Base-by-base conservation (phyloP, 2,797 vertebrate genomes). In the Falco cherrug region DNA sequence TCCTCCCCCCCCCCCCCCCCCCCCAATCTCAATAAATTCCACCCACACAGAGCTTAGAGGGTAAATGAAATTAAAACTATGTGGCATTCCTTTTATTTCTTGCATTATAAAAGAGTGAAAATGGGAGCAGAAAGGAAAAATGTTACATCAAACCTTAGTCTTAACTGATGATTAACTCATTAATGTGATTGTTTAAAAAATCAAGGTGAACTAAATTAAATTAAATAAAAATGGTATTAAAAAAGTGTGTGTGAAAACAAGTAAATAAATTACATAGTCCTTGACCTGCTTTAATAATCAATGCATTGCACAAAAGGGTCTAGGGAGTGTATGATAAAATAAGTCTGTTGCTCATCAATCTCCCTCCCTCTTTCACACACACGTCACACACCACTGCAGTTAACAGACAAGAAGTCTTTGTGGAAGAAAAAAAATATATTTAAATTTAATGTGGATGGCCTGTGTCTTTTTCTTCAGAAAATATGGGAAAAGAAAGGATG, bases 31-130 rank as follows among this genome's bases (percentile, higher is more conserved):
- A 39, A 5, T 73, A 70, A 61, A 15, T 92, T 94, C 35, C 21
- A 54, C 67, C 51, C 64, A 84, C 35, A 0, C 47, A 79, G 65
- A 78, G 17, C 43, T 82, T 76, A 89, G 31, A 84, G 19, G 16
- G 20, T 89, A 37, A 94, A 91, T 79, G 13, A 92, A 89, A 61
- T 87, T 63, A 60, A 89, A 94, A 87, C 76, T 77, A 57, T 70
- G 13, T 67, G 10, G 7, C 24, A 39, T 85, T 89, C 56, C 5
- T 81, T 85, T 37, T 82, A 26, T 61, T 50, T 68, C 77, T 88
- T 92, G 45, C 48, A 47, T 68, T 90, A 89, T 20, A 4, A 3
- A 57, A 84, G 24, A 60, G n/a, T 50, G 35, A 84, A 88, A 90
- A 87, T 22, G 4, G 10, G 24, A 83, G 10, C 16, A 85, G 25